Evolutionary conservation across 2,113 vertebrate genomes (phyloP), one percentile per base, ranked within the genome.

Genomic region (Urocitellus parryii): DNA sequence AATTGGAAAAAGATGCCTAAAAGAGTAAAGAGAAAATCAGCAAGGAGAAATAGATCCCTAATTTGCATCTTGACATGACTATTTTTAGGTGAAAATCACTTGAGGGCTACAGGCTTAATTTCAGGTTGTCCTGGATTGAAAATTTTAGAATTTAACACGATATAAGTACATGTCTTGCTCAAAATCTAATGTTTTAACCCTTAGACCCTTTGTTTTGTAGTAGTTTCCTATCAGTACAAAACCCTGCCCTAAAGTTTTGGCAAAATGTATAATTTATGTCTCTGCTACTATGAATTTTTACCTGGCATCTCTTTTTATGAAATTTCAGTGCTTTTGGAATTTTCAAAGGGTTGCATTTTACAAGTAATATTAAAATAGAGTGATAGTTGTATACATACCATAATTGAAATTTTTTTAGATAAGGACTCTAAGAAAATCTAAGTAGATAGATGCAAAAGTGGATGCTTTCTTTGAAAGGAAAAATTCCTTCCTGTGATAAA

Each of bases 1-100:
- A 95, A 83, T 32, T 86, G 42, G 42, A 78, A 94, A 89, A 82
- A 82, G 12, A 89, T 45, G 65, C 82, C 63, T 76, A 37, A n/a
- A 74, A 63, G 17, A 93, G 6, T 20, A 51, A 27, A 17, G 4
- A 84, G 74, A 5, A 87, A 79, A 63, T 79, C 32, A 84, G 42
- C 25, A 58, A 12, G 9, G 24, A 88, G 32, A 94, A 81, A 63
- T 58, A 84, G 32, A 37, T 37, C 16, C 7, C 29, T 24, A 91
- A 81, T n/a, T 96, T 92, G 51, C 83, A 76, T 73, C 39, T 84
- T 80, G 68, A 70, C 1, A 3, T 53, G 24, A 70, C 34, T 72
- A 20, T 9, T 90, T 80, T 91, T 56, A 14, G 70, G n/a, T 14
- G 25, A 90, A 89, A 83, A 73, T 51, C 76, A 79, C 63, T 45